Evolutionary conservation across 2,113 vertebrate species (phyloP), one percentile per base, ranked within the genome.

Genomic region (Notarius lentiginosus): DNA sequence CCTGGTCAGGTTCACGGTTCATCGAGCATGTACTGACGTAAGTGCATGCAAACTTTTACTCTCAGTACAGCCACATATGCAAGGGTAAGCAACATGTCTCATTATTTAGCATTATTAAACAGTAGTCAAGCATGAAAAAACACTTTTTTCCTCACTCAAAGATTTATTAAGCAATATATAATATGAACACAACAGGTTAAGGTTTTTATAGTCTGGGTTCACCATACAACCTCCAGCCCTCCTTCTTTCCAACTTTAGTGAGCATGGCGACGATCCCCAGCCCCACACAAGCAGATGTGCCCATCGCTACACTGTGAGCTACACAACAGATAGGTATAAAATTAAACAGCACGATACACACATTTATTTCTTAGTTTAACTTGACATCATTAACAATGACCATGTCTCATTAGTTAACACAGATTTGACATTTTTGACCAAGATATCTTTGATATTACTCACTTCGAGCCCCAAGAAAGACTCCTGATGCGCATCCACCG

Each of bases 401-500:
- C n/a, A 55, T 0, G 2, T 18, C n/a, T n/a, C 4, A 2, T 22
- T 20, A 72, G 56, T 0, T 18, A 0, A 80, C 0, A 75, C n/a
- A 55, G 24, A 76, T 14, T 75, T 63, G n/a, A 34, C 20, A 34
- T 65, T 8, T 73, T 60, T 20, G 10, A n/a, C 9, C 6, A 63
- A 73, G 9, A 24, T 10, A 7, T 87, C 8, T 41, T 8, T 5
- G 15, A 55, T 51, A 18, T 41, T 56, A 95, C 95, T 96, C 92
- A 99, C 98, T 95, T 88, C 95, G 95, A 0, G 92, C 96, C 84
- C 98, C 98, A 4, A 99, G 76, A 84, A 96, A 90, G 70, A 95
- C 90, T 41, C 98, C 98, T 0, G 97, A 95, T 0, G 95, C 92
- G 0, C 98, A 99, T 79, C 98, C 98, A 0, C 98, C 98, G 0